Evolutionary conservation across 2,888 invertebrate species (phyloP).

Genomic region (Muscina levida): DNA sequence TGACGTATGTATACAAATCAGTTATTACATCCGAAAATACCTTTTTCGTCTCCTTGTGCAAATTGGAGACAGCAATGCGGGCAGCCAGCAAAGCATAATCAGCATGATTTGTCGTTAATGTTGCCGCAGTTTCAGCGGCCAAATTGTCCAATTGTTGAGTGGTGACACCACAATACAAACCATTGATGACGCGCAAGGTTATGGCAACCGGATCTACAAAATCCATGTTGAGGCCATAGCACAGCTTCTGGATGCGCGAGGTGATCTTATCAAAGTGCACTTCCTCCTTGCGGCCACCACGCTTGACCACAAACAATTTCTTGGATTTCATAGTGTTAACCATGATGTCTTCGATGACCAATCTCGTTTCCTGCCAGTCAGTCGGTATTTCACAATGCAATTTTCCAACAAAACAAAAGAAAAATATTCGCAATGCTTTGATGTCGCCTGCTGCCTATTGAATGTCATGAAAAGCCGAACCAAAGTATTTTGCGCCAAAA

Average conservation of each 20-base stretch:
- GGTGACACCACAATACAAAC: conserved; percentile 97
- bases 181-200: conserved; percentile 95
- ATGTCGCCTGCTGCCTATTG: not conserved
- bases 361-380: too few relatives aligned
- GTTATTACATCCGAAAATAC: conserved; percentile 96
- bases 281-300: conserved; percentile 92
- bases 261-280: conserved; percentile 99
- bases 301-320: conserved; percentile 81
- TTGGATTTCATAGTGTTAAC: conserved; percentile 58
- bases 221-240: conserved; percentile 97
- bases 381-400: conserved; percentile 18
- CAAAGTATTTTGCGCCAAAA: conserved; percentile 27
- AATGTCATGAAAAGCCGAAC: not conserved
- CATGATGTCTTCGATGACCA: not conserved
- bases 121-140: conserved; percentile 99
- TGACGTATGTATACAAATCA: conserved; percentile 89
- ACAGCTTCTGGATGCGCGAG: conserved; percentile 95
- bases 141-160: conserved; percentile 98
- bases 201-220: conserved; percentile 96
- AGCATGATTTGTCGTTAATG: conserved; percentile 97
- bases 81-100: conserved; percentile 96
- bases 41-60: conserved; percentile 99
- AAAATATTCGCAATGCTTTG: not conserved
- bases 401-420: not conserved
- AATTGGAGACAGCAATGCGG: conserved; percentile 96